A percentile compares a stretch with the other conserved stretches of the same genome.
phyloP scores from a whole-genome alignment of 35 echinoderm and acorn worm species.

The Apostichopus japonicus region DNA sequence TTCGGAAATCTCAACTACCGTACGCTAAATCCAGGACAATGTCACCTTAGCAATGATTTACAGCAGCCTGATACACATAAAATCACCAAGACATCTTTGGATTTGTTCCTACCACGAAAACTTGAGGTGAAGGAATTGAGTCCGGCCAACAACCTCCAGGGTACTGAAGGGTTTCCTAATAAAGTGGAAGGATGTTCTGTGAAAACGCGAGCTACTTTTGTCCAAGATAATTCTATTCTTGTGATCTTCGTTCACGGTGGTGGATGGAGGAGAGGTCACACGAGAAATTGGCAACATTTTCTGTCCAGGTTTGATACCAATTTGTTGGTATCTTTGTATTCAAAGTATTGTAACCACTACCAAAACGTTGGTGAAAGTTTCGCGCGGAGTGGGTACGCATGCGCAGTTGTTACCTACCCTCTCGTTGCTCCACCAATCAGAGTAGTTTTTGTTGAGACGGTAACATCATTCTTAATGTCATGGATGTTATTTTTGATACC shows the following conservation, averaged over 20 bases:
- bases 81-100: neutral
- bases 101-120: neutral
- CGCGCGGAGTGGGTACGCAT: slow-evolving; percentile 1
- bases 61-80: neutral
- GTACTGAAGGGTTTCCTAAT: too few relatives aligned
- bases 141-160: neutral
- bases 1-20: neutral
- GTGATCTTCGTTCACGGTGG: slow-evolving; percentile 40
- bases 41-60: neutral
- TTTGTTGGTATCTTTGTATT: slow-evolving; percentile 30
- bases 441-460: neutral
- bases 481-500: slow-evolving; percentile 25
- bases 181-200: too few relatives aligned
- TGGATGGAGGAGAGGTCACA: slow-evolving; percentile 43
- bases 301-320: slow-evolving; percentile 41
- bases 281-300: slow-evolving; percentile 38
- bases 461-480: slow-evolving; percentile 41
- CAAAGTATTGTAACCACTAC: slow-evolving; percentile 35
- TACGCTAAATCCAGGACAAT: neutral
- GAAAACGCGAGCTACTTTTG: neutral
- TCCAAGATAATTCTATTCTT: neutral
- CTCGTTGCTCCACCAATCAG: neutral
- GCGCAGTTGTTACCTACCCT: slow-evolving; percentile 31
- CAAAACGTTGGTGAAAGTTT: slow-evolving; percentile 52
- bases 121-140: neutral